Conservation (phyloP, 2,888 invertebrate species). For the Thumatha senex region DNA sequence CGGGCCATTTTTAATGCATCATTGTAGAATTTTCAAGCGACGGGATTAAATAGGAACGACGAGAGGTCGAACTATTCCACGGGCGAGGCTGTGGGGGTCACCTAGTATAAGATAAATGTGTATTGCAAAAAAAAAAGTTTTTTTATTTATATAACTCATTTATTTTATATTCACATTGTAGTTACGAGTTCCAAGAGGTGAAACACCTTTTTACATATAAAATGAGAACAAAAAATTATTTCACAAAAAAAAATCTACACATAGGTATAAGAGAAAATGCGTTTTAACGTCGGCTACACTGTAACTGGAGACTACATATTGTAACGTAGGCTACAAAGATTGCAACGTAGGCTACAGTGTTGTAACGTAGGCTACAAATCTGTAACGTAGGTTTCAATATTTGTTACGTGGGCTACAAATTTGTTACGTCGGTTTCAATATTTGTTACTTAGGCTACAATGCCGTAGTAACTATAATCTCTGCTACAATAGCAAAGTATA, state of each 20-base stretch:
- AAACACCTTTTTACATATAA: constrained; percentile 77
- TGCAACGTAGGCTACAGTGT: too few species aligned
- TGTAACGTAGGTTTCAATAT: too few species aligned
- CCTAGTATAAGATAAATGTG: too few species aligned
- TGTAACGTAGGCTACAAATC: too few species aligned
- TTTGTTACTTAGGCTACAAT: constrained; percentile 43
- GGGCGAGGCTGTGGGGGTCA: too few species aligned
- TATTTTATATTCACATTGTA: constrained; percentile 83
- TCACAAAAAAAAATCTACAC: constrained; percentile 67
- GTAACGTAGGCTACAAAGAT: too few species aligned
- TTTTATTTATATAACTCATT: constrained; percentile 81
- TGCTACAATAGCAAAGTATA: constrained; percentile 55
- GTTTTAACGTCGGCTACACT: constrained; percentile 60
- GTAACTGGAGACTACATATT: too few species aligned
- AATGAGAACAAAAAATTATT: constrained; percentile 79
- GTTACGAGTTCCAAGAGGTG: constrained; percentile 72
- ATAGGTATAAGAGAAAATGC: constrained; percentile 78
- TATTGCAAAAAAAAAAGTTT: constrained; percentile 21
- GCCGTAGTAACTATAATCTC: constrained; percentile 49
- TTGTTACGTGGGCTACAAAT: constrained; percentile 42
- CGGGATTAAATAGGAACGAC: too few species aligned
- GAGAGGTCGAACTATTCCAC: too few species aligned
- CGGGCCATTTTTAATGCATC: too few species aligned
- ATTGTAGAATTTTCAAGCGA: too few species aligned
- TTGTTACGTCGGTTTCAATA: too few species aligned